phyloP scores from a whole-genome alignment of 2,888 invertebrate species.

The Nephrotoma guestfalica region DNA sequence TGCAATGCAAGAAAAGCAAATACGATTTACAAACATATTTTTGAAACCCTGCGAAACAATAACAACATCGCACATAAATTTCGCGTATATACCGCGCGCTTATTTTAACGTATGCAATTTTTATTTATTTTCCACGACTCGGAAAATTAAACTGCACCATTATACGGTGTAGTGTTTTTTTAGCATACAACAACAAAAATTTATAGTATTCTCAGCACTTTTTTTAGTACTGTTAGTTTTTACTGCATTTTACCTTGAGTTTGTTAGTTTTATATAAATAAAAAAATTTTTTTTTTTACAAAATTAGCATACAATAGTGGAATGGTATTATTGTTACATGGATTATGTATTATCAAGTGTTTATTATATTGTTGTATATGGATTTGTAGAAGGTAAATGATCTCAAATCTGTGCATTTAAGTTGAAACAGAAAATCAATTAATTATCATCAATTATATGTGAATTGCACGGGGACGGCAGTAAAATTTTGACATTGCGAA shows the following conservation, averaged over 20 bases:
- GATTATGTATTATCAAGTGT: too few species aligned
- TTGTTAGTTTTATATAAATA: not conserved
- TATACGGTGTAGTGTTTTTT: not conserved
- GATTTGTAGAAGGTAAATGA: not conserved
- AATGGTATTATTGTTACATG: not conserved
- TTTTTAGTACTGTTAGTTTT: not conserved
- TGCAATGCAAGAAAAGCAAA: not conserved
- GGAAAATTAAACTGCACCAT: not conserved
- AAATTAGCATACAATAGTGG: not conserved
- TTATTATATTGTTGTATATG: not conserved
- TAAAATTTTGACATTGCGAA: too few species aligned
- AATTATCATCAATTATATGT: too few species aligned
- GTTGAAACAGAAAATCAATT: too few species aligned
- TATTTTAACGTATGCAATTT: not conserved
- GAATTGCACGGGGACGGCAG: too few species aligned
- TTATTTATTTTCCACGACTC: not conserved
- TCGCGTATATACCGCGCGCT: not conserved
- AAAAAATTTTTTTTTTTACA: not conserved
- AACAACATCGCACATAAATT: not conserved
- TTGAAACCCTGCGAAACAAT: not conserved
- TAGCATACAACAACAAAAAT: not conserved
- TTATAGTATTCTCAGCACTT: not conserved
- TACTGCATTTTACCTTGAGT: not conserved
- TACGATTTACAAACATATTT: not conserved
- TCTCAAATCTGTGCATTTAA: not conserved